A percentile compares a stretch with the other conserved stretches of the same genome.
phyloP scores from a whole-genome alignment of 1,140 invertebrate genomes.

The Drosophila burlai region DNA sequence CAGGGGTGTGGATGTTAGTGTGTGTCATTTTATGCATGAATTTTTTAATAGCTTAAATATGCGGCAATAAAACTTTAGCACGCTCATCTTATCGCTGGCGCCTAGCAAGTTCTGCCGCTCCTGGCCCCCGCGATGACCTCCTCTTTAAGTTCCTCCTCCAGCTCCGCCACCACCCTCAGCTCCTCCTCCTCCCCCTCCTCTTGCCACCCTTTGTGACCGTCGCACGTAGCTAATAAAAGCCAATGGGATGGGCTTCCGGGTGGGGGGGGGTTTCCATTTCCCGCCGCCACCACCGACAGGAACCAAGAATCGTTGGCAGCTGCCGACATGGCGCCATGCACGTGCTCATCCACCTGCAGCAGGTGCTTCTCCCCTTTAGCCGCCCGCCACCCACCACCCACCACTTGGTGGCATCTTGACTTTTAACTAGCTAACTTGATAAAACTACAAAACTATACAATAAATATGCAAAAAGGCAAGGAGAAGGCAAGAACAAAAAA shows the following conservation, averaged over 20 bases:
- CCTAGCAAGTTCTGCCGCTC: slow-evolving; percentile 60
- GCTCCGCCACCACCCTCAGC: background rate
- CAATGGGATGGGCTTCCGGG: slow-evolving; percentile 32
- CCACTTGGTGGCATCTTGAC: slow-evolving; percentile 73
- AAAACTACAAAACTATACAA: slow-evolving; percentile 83
- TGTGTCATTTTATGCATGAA: slow-evolving; percentile 82
- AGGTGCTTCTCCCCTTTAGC: background rate
- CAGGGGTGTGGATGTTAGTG: slow-evolving; percentile 23
- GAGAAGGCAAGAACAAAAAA: background rate
- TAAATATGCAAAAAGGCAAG: slow-evolving; percentile 71
- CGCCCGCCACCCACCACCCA: slow-evolving; percentile 1
- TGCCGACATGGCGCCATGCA: slow-evolving; percentile 67
- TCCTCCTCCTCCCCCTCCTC: no score
- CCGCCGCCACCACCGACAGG: slow-evolving; percentile 4
- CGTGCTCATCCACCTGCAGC: slow-evolving; percentile 65
- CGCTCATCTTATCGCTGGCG: slow-evolving; percentile 78
- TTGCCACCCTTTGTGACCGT: slow-evolving; percentile 30
- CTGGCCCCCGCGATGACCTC: slow-evolving; percentile 34
- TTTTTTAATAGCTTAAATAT: slow-evolving; percentile 84
- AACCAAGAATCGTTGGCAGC: slow-evolving; percentile 45
- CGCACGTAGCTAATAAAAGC: slow-evolving; percentile 79
- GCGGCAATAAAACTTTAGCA: slow-evolving; percentile 83
- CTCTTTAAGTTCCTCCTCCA: background rate
- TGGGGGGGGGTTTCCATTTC: slow-evolving; percentile 15
- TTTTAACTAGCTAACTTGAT: slow-evolving; percentile 82